A percentile compares a stretch with the other conserved stretches of the same genome.
phyloP scores from a whole-genome alignment of 2,797 vertebrate species.

The Cercopithecus neglectus region DNA sequence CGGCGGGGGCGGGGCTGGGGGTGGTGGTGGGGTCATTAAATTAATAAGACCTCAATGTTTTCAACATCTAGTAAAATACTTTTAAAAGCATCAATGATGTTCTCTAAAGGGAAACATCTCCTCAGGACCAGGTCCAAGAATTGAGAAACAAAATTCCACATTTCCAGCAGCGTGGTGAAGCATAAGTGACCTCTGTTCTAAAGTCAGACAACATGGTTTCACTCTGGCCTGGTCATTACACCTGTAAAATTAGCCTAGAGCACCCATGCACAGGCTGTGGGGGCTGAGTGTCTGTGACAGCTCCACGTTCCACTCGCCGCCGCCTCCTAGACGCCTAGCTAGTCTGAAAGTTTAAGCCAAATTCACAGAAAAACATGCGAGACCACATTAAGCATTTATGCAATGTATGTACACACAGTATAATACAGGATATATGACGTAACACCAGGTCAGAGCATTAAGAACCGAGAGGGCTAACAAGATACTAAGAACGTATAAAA shows the following conservation, averaged over 20 bases:
- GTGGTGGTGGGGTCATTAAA: background rate
- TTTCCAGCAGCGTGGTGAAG: background rate
- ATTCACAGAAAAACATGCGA: background rate
- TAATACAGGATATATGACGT: fast-evolving
- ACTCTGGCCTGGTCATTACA: background rate
- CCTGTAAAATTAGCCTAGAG: fast-evolving
- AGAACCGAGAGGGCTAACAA: fast-evolving
- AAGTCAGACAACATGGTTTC: background rate
- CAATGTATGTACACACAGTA: fast-evolving
- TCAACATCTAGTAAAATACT: background rate
- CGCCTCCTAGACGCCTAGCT: background rate
- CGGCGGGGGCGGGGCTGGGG: fast-evolving
- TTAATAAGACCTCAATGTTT: background rate
- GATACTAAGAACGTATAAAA: background rate
- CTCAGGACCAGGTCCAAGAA: background rate
- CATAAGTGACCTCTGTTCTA: too few species aligned
- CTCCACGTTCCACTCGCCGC: background rate
- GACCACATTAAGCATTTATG: too few species aligned
- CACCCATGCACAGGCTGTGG: background rate
- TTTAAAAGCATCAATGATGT: background rate
- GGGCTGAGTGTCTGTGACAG: fast-evolving
- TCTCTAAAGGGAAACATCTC: background rate
- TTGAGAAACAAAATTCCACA: fast-evolving
- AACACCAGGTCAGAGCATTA: background rate
- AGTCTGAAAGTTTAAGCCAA: background rate